Conservation (phyloP, 2,797 vertebrate species). For the Natrix natrix region DNA sequence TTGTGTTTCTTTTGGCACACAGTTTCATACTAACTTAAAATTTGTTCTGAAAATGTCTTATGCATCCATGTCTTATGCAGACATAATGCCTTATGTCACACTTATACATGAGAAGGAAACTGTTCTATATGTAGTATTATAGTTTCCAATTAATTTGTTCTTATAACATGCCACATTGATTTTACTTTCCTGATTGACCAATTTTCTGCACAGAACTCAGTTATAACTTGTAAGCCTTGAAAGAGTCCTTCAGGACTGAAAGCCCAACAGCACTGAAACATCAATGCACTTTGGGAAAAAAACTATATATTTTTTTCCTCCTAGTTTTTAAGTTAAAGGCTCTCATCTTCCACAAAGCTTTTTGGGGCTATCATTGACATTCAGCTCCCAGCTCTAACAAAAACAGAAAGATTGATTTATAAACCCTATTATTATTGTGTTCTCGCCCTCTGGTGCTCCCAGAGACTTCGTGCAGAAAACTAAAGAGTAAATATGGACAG, state of each 20-base stretch:
- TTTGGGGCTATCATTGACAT: constrained; percentile 5
- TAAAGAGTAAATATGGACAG: constrained; percentile 41
- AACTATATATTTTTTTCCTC: background rate
- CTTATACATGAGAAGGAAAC: background rate
- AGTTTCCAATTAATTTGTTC: background rate
- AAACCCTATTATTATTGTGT: constrained; percentile 42
- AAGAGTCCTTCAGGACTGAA: accelerated
- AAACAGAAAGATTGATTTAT: constrained; percentile 58
- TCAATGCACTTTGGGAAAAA: constrained; percentile 17
- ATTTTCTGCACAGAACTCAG: background rate
- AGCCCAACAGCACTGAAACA: background rate
- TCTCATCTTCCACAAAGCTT: constrained; percentile 15
- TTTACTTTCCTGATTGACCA: accelerated
- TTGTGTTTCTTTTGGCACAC: background rate
- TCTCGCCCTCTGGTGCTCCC: constrained; percentile 38
- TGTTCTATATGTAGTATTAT: accelerated
- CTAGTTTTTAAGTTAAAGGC: constrained; percentile 36
- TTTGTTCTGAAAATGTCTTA: background rate
- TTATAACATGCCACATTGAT: background rate
- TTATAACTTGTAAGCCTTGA: background rate
- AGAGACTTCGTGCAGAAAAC: constrained; percentile 30
- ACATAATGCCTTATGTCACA: background rate
- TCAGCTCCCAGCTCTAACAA: constrained; percentile 27
- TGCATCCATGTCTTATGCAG: background rate
- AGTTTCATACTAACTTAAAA: background rate